Base-by-base conservation (phyloP, 1,140 invertebrate species). In the Drosophila repletoides region DNA sequence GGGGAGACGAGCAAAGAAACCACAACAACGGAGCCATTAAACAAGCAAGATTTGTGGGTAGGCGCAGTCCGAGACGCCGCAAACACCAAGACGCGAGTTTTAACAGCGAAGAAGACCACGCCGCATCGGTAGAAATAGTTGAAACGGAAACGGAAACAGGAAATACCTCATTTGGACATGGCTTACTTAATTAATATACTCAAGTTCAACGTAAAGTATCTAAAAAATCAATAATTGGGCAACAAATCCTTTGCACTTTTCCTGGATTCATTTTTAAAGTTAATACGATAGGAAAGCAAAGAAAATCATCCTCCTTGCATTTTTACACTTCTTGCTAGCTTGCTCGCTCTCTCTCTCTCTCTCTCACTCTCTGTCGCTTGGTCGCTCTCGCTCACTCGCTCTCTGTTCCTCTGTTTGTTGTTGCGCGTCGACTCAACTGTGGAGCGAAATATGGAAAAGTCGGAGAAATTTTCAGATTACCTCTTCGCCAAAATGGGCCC, bases 401-500 rank as follows among this genome's bases (percentile, higher is more conserved):
- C 17, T 29, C 43, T 58, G 26, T 41, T 38, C 14, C 24, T 43
- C n/a, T n/a, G n/a, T n/a, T n/a, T n/a, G 34, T 55, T 52, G 55
- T 36, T 46, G 45, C 14, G 29, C 34, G 29, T 5, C 24, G 10
- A 4, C 2, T 17, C n/a, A 26, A 17, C 53, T 28, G 40, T 66
- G 34, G 14, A 21, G 22, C 38, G 64, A 59, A 83, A 67, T 69
- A 90, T 91, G 90, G 90, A 91, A 81, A 92, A 92, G 90, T 88
- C 91, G 89, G 91, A 91, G 90, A 91, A 92, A 81, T 94, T 93
- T 92, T 93, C 94, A 93, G 94, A 94, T 89, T 95, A 95, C 90
- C 91, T 95, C 88, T 95, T 95, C 90, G 93, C 94, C 89, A 95
- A 95, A 92, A 95, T 95, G 93, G 92, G 92, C 76, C 92, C 92